phyloP scores from a whole-genome alignment of 2,888 invertebrate genomes.

The Tipula unca region DNA sequence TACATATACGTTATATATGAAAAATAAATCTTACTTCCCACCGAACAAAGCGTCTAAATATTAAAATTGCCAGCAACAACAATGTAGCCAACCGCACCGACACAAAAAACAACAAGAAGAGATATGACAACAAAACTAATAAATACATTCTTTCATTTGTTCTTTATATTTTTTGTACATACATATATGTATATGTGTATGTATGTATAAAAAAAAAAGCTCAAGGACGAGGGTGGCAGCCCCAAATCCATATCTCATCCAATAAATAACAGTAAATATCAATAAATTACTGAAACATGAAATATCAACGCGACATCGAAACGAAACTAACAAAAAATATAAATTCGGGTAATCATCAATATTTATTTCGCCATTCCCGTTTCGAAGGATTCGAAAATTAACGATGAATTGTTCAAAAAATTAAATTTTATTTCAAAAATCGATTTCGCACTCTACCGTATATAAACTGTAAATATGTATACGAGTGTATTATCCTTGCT shows the following conservation, averaged over 20 bases:
- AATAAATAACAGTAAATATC: slow-evolving; percentile 1
- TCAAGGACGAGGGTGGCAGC: not conserved
- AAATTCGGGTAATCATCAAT: slow-evolving; percentile 3
- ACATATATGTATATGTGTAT: too few relatives aligned
- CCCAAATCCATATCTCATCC: not conserved
- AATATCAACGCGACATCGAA: not conserved
- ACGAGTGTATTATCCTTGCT: not conserved
- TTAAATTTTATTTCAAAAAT: not conserved
- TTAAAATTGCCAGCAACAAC: not conserved
- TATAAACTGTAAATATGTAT: not conserved
- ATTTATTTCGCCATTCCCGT: not conserved
- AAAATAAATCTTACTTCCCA: not conserved
- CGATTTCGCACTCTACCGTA: not conserved
- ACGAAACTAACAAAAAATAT: not conserved
- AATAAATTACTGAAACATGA: slow-evolving; percentile 3
- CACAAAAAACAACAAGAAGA: not conserved
- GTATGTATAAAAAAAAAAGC: not conserved
- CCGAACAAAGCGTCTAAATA: not conserved
- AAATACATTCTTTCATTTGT: slow-evolving; percentile 1
- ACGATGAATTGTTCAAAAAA: not conserved
- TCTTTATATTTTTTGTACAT: not conserved
- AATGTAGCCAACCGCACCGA: not conserved
- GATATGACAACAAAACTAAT: not conserved
- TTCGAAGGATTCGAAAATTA: not conserved
- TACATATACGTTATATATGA: too few relatives aligned